A percentile compares a stretch with the other conserved stretches of the same genome.
These are phyloP conservation scores for Tachysurus vachellii DNA, from an alignment of 2,113 vertebrate genomes.

Conservation along the genomic window DNA sequence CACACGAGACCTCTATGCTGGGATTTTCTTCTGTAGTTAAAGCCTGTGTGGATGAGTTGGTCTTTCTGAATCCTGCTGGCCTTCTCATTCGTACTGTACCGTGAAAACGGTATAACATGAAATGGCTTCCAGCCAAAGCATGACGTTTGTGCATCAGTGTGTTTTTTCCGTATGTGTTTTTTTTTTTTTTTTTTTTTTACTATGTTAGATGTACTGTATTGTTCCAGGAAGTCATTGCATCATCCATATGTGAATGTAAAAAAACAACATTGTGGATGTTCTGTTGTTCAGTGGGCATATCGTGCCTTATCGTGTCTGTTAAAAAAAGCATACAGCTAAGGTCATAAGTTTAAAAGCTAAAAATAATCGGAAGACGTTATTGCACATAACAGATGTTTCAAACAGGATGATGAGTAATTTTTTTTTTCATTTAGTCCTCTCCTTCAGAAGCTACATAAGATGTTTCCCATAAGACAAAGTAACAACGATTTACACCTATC, in stretches of 20 bases:
- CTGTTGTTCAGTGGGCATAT: neutral
- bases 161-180: neutral
- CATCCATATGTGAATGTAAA: conserved; percentile 44
- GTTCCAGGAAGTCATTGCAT: conserved; percentile 14
- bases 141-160: conserved; percentile 28
- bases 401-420: no score
- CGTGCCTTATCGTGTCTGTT: conserved; percentile 9
- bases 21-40: neutral
- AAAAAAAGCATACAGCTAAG: neutral
- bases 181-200: conserved; percentile 10
- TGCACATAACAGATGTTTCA: no score
- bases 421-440: no score
- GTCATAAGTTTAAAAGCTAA: no score
- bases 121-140: conserved; percentile 39
- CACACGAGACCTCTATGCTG: neutral
- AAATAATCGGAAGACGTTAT: no score
- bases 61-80: conserved; percentile 28
- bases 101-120: neutral
- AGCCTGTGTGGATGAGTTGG: conserved; percentile 6
- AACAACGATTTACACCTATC: no score
- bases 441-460: no score
- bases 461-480: no score
- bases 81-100: conserved; percentile 29
- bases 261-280: neutral
- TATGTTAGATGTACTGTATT: conserved; percentile 38